Base-by-base conservation (phyloP, 2,797 vertebrate genomes). In the Acipenser ruthenus region DNA sequence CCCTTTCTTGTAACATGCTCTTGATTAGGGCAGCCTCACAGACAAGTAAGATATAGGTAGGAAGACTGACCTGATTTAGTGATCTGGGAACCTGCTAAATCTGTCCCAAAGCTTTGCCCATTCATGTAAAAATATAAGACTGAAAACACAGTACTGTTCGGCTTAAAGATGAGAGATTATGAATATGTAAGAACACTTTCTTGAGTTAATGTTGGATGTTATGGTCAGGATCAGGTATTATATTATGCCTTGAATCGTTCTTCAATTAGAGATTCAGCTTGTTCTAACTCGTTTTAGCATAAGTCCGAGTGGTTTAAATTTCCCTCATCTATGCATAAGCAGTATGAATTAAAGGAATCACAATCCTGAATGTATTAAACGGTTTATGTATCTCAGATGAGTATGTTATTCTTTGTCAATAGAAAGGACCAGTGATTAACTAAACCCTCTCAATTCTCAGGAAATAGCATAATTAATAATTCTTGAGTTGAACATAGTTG, bases 381-480 rank as follows among this genome's bases (percentile, higher is more conserved):
- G 87, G 85, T 90, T 89, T 91, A 89, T 85, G 79, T 82, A 37
- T 37, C 23, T 37, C 23, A 37, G 23, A 37, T 37, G 23, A 37
- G 23, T 37, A 77, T 88, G 88, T 90, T 90, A 89, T 88, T 89
- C 84, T 85, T 82, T 79, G 71, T 83, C 84, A 84, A 85, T 87
- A 83, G 79, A 78, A 84, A 83, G 78, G 79, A 62, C 77, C 81
- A 83, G 86, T 87, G 84, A 90, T 91, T 85, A 91, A 86, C 87
- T 88, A 88, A 91, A 89, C 88, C 89, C 87, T 87, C 87, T 88
- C 77, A 87, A 88, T 88, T 87, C 84, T 85, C 84, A 88, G 86
- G 87, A 85, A 80, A 72, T 78, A 80, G 80, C 79, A 85, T 90
- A 92, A 92, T 92, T 91, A 91, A 86, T 79, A 82, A 23, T 37